Percentiles rank a stretch among this genome's conserved stretches.
These are phyloP conservation scores for Montipora efflorescens DNA, from an alignment of 64 coral and sea anemone species.

Conservation along the genomic window DNA sequence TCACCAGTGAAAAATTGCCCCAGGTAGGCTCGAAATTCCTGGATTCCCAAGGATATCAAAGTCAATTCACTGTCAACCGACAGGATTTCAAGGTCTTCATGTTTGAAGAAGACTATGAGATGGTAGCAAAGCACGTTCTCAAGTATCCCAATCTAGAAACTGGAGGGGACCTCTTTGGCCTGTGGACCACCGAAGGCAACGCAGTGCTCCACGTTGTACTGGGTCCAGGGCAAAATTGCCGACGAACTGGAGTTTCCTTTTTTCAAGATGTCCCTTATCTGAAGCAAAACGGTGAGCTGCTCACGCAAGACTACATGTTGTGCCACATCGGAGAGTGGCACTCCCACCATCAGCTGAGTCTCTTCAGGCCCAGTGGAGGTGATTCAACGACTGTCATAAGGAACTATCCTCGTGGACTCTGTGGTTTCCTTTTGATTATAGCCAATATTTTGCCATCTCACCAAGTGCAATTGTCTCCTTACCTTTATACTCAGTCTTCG, in stretches of 20 bases:
- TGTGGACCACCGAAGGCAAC: slow-evolving; percentile 68
- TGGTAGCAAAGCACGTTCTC: slow-evolving; percentile 45
- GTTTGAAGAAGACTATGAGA: slow-evolving; percentile 45
- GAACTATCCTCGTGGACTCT: slow-evolving; percentile 68
- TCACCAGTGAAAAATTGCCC: background rate
- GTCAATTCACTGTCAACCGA: background rate
- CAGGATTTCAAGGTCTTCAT: slow-evolving; percentile 50
- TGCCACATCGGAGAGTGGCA: slow-evolving; percentile 95
- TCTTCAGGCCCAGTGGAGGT: slow-evolving; percentile 64
- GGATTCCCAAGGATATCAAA: background rate
- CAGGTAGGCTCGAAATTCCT: background rate
- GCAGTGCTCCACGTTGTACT: slow-evolving; percentile 74
- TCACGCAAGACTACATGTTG: slow-evolving; percentile 73
- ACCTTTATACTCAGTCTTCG: slow-evolving; percentile 52
- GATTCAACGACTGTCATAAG: slow-evolving; percentile 59
- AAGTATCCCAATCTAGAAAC: slow-evolving; percentile 75
- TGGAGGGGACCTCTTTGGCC: slow-evolving; percentile 84
- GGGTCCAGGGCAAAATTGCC: slow-evolving; percentile 72
- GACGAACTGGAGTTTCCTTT: slow-evolving; percentile 57
- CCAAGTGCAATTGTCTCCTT: slow-evolving; percentile 29
- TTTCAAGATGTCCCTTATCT: slow-evolving; percentile 85
- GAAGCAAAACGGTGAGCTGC: slow-evolving; percentile 44
- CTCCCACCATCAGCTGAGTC: slow-evolving; percentile 72
- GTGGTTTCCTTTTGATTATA: slow-evolving; percentile 73
- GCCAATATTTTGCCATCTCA: slow-evolving; percentile 43